Conservation (phyloP, 2,888 invertebrate species). For the Standfussiana lucernea region DNA sequence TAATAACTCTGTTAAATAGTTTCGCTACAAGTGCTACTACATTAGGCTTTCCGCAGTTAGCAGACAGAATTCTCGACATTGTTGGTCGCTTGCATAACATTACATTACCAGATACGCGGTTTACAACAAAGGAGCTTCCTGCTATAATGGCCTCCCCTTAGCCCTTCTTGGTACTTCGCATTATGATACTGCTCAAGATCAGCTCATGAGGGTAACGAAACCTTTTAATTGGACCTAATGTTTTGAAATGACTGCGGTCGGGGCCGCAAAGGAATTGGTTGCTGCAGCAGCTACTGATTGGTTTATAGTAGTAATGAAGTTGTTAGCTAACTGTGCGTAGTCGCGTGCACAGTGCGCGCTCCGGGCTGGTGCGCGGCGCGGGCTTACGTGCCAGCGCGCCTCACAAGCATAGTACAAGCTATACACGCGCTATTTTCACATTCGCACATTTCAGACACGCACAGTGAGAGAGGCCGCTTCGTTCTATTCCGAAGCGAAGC, state of each 20-base stretch:
- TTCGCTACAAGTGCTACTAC: too few species aligned
- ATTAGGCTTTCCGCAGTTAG: too few species aligned
- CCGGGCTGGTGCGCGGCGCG: too few species aligned
- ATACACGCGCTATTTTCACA: neutral
- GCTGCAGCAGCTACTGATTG: neutral
- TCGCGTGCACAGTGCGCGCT: too few species aligned
- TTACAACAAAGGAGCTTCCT: neutral
- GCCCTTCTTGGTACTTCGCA: neutral
- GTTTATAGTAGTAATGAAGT: neutral
- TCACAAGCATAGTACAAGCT: neutral
- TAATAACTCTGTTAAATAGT: too few species aligned
- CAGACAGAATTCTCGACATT: neutral
- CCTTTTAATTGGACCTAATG: too few species aligned
- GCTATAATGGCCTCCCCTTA: neutral
- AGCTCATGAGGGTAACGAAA: neutral
- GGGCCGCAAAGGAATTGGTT: neutral
- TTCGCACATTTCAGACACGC: neutral
- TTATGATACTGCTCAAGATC: neutral
- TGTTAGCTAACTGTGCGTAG: too few species aligned
- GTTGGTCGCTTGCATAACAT: neutral
- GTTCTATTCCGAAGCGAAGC: neutral
- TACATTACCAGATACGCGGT: too few species aligned
- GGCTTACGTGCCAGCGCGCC: neutral
- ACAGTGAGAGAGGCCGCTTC: too few species aligned
- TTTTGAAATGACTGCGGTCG: too few species aligned